phyloP scores from a whole-genome alignment of 2,888 invertebrate genomes.

The Hirtodrosophila confusa region DNA sequence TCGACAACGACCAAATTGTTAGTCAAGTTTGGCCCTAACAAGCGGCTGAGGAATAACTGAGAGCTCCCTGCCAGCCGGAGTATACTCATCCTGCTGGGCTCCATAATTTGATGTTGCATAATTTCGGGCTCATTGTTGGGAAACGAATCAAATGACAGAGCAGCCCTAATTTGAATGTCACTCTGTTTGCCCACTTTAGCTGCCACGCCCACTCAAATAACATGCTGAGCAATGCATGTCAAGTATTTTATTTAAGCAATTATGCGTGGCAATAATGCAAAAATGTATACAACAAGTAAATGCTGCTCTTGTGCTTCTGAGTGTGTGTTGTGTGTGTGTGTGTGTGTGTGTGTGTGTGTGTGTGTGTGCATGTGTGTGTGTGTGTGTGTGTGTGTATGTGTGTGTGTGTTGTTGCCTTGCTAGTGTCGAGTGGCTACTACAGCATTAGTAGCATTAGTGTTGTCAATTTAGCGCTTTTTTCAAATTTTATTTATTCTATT shows the following conservation, averaged over 20 bases:
- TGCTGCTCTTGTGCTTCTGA: constrained; percentile 1
- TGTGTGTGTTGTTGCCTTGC: constrained; percentile 17
- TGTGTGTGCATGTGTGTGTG: too few species aligned
- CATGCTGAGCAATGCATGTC: constrained; percentile 12
- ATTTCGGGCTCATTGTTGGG: constrained; percentile 38
- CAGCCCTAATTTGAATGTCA: constrained; percentile 29
- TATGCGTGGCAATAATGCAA: constrained; percentile 47
- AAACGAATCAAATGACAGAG: constrained; percentile 34
- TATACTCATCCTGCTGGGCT: constrained; percentile 26
- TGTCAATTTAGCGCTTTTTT: constrained; percentile 4
- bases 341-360: constrained; percentile 15
- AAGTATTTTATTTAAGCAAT: constrained; percentile 60
- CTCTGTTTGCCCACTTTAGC: constrained; percentile 25
- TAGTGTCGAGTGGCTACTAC: not conserved
- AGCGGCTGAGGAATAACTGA: constrained; percentile 24
- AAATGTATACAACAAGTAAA: constrained; percentile 8
- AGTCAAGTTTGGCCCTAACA: constrained; percentile 48
- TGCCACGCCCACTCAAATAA: constrained; percentile 22
- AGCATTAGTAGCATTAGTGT: constrained; percentile 6
- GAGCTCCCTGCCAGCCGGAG: constrained; percentile 23
- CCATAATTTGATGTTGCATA: constrained; percentile 45
- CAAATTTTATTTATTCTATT: not conserved
- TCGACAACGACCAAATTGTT: constrained; percentile 28
- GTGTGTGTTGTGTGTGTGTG: not conserved
- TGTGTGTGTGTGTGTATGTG: too few species aligned